phyloP scores from a whole-genome alignment of 37 sponge, comb jelly and placozoan genomes.

The Halichondria panicea region DNA sequence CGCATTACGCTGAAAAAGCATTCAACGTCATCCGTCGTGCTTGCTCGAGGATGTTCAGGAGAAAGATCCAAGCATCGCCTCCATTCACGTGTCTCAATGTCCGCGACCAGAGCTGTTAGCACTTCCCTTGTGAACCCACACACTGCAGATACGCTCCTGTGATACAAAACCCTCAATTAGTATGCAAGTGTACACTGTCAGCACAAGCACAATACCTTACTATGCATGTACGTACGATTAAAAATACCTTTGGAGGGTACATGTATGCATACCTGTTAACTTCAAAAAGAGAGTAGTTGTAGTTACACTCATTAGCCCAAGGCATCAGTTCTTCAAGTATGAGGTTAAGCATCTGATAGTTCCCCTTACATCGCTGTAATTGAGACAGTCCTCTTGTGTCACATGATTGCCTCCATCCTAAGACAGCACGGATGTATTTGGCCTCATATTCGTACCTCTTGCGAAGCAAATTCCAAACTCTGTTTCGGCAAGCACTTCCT shows the following conservation, averaged over 20 bases:
- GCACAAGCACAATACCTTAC: neutral
- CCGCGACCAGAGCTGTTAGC: constrained; percentile 4
- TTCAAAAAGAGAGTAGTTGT: constrained; percentile 23
- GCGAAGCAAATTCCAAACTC: too few relatives aligned
- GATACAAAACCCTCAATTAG: neutral
- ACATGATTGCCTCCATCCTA: constrained; percentile 26
- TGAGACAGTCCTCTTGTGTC: constrained; percentile 28
- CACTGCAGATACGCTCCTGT: neutral
- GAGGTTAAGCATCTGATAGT: constrained; percentile 14
- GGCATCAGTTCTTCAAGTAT: constrained; percentile 43
- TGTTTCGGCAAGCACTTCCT: too few relatives aligned
- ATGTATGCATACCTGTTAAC: constrained; percentile 20
- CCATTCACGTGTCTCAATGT: constrained; percentile 17
- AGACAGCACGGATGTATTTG: constrained; percentile 14
- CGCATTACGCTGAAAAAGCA: constrained; percentile 33
- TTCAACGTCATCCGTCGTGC: constrained; percentile 49
- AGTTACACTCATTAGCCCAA: neutral
- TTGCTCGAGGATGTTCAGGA: constrained; percentile 25
- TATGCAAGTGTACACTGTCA: neutral
- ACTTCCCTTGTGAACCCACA: constrained; percentile 30
- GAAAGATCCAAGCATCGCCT: neutral
- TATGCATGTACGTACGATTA: neutral
- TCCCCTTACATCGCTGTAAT: constrained; percentile 3
- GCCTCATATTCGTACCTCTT: constrained; percentile 17
- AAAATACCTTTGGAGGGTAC: too few relatives aligned